Percentiles rank a stretch among this genome's conserved stretches.
phyloP scores from a whole-genome alignment of 2,113 vertebrate genomes.

The Ursus arctos region DNA sequence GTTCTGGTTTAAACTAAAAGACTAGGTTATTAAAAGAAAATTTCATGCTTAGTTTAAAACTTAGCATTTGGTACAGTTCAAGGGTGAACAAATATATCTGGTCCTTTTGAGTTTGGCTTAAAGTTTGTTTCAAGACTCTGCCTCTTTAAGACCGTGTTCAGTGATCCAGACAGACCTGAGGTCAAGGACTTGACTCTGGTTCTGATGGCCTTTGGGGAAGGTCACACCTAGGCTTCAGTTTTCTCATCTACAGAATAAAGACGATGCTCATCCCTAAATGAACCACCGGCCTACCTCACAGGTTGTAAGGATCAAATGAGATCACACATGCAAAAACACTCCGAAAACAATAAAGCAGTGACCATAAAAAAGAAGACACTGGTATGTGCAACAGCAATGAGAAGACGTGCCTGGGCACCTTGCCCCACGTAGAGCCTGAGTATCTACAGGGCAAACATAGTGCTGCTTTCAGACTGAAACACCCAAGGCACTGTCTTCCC shows the following conservation, averaged over 20 bases:
- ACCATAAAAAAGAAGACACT: neutral
- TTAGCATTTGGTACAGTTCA: slow-evolving; percentile 24
- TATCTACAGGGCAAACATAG: neutral
- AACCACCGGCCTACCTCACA: neutral
- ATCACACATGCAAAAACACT: neutral
- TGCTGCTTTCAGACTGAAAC: neutral
- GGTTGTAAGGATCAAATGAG: neutral
- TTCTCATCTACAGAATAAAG: slow-evolving; percentile 11
- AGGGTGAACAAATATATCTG: slow-evolving; percentile 13
- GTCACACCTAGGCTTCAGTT: neutral
- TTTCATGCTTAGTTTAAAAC: neutral
- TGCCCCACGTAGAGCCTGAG: neutral
- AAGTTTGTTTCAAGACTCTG: slow-evolving; percentile 22
- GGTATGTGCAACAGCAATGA: neutral
- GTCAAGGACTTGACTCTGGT: slow-evolving; percentile 15
- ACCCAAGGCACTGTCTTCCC: neutral
- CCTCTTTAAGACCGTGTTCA: neutral
- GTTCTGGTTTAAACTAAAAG: slow-evolving; percentile 27
- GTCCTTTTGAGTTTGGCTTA: slow-evolving; percentile 1
- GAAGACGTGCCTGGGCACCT: neutral
- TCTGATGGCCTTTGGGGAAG: neutral
- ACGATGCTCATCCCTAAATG: neutral
- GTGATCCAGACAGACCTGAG: neutral
- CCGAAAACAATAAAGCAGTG: neutral
- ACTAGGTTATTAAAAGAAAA: slow-evolving; percentile 44